phyloP scores from a whole-genome alignment of 2,888 invertebrate genomes.

The Lutraria lutraria region DNA sequence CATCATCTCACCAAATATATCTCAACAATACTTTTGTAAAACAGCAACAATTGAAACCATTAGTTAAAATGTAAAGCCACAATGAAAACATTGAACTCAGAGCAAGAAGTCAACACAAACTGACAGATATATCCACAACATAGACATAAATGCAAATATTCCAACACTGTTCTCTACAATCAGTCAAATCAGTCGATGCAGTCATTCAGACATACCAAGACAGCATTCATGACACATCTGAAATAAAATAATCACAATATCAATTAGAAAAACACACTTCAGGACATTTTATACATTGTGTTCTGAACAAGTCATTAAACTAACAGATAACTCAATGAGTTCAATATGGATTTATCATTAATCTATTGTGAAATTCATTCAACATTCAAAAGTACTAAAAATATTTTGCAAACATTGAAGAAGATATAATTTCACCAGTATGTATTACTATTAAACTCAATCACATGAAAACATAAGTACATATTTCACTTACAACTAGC shows the following conservation, averaged over 20 bases:
- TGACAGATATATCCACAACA: not conserved
- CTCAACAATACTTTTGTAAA: slow-evolving; percentile 5
- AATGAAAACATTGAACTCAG: slow-evolving; percentile 3
- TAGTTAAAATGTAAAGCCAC: slow-evolving; percentile 16
- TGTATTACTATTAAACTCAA: too few species aligned
- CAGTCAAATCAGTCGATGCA: not conserved
- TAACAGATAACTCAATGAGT: not conserved
- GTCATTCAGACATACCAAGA: not conserved
- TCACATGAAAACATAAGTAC: too few species aligned
- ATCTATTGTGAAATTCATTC: too few species aligned
- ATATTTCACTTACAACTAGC: slow-evolving; percentile 85
- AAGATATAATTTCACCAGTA: too few species aligned
- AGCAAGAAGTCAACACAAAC: not conserved
- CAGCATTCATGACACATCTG: slow-evolving; percentile 34
- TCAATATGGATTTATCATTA: too few species aligned
- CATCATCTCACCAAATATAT: not conserved
- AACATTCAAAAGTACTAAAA: too few species aligned
- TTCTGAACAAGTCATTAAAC: not conserved
- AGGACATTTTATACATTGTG: not conserved
- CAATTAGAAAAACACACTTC: not conserved
- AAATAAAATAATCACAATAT: not conserved
- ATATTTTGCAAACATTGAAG: too few species aligned
- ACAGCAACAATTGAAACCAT: not conserved
- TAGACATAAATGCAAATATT: slow-evolving; percentile 10
- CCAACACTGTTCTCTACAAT: not conserved